Evolutionary conservation across 2,888 invertebrate species (phyloP).

Genomic region (Encarsia formosa): DNA sequence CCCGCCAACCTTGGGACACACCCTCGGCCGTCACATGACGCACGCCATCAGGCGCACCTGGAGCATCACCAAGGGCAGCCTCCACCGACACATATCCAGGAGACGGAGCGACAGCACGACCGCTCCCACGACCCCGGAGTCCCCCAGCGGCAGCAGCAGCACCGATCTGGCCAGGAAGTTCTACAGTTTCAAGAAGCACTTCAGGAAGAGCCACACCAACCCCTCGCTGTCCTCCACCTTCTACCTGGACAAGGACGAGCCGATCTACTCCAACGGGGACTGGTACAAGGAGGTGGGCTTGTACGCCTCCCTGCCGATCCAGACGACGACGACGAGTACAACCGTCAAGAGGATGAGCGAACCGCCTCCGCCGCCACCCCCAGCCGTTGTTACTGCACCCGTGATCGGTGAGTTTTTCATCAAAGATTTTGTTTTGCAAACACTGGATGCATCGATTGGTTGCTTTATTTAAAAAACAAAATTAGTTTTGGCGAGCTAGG

Average conservation of each 20-base stretch:
- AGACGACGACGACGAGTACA: slow-evolving; percentile 10
- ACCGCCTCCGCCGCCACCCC: not conserved
- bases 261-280: slow-evolving; percentile 37
- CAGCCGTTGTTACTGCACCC: not conserved
- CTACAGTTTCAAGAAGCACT: slow-evolving; percentile 43
- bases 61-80: slow-evolving; percentile 48
- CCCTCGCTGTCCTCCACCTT: slow-evolving; percentile 46
- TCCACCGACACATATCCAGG: slow-evolving; percentile 42
- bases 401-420: no score
- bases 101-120: slow-evolving; percentile 35
- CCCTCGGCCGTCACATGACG: slow-evolving; percentile 43
- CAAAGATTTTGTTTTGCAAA: no score
- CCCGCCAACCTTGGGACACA: slow-evolving; percentile 42
- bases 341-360: not conserved
- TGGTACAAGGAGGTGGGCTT: slow-evolving; percentile 32
- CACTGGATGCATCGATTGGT: no score
- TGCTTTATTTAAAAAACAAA: no score
- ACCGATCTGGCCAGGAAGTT: slow-evolving; percentile 31
- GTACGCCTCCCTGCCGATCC: slow-evolving; percentile 13
- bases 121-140: not conserved
- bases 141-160: no score
- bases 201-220: slow-evolving; percentile 35
- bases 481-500: no score
- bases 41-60: slow-evolving; percentile 45
- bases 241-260: slow-evolving; percentile 39